Evolutionary conservation across 2,113 vertebrate genomes (phyloP).

Genomic region (Pelecanus crispus): DNA sequence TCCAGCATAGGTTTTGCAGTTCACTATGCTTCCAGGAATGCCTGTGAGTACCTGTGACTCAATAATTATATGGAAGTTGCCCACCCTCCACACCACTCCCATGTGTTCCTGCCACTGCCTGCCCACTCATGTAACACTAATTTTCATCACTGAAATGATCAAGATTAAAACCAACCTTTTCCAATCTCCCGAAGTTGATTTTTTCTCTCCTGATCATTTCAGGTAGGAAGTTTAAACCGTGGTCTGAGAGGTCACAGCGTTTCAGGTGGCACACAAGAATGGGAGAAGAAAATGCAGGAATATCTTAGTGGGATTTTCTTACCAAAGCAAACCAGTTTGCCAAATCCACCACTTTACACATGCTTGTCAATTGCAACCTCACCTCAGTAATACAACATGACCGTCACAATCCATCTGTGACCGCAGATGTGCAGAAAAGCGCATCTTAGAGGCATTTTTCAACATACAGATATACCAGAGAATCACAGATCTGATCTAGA

Average conservation of each 20-base stretch:
- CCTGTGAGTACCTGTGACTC: background rate
- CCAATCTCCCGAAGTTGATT: rapidly evolving
- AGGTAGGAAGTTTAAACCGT: background rate
- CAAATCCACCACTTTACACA: background rate
- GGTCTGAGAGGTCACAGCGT: background rate
- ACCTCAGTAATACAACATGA: rapidly evolving
- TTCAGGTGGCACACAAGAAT: background rate
- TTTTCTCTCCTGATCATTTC: background rate
- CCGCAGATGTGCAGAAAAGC: background rate
- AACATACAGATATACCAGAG: background rate
- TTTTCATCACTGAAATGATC: background rate
- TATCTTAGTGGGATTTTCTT: background rate
- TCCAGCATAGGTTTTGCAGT: background rate
- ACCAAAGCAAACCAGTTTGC: background rate
- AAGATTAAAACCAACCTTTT: background rate
- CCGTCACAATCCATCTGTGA: background rate
- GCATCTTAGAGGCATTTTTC: background rate
- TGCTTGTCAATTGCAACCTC: background rate
- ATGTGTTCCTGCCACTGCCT: background rate
- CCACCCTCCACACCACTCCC: background rate
- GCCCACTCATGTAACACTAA: rapidly evolving
- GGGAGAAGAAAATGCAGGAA: background rate
- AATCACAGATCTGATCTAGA: background rate
- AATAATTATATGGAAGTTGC: background rate
- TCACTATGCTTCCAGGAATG: background rate